These are phyloP conservation scores for Poeciliopsis retropinna DNA, from an alignment of 2,113 vertebrate genomes.

Conservation along the genomic window DNA sequence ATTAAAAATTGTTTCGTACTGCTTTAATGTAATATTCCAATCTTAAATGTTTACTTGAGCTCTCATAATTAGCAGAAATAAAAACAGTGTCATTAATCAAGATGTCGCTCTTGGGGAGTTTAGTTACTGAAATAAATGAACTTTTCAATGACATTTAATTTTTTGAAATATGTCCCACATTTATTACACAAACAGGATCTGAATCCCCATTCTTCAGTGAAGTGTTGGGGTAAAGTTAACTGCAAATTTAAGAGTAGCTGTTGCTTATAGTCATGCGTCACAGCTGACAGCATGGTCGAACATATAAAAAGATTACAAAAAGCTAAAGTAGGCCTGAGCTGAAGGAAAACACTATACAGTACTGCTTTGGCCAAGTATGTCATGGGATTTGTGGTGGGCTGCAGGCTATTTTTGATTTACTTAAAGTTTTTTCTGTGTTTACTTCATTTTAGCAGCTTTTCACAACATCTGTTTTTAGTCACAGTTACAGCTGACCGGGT, in stretches of 20 bases:
- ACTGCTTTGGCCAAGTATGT: conserved; percentile 9
- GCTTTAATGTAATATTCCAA: not conserved
- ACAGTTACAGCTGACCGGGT: conserved; percentile 23
- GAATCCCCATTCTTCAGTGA: no score
- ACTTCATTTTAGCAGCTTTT: conserved; percentile 51
- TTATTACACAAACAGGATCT: not conserved
- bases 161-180: not conserved
- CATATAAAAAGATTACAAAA: conserved; percentile 37
- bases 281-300: conserved; percentile 27
- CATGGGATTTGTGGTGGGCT: conserved; percentile 39
- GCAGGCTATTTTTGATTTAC: conserved; percentile 52
- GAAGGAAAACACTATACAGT: conserved; percentile 30
- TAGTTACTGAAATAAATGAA: not conserved
- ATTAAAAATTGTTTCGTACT: not conserved
- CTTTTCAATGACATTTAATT: not conserved
- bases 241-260: conserved; percentile 2
- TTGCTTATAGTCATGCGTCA: conserved; percentile 8
- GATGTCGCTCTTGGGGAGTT: not conserved
- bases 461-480: conserved; percentile 18
- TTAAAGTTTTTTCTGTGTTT: conserved; percentile 43
- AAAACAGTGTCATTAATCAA: no score
- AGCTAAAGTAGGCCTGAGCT: conserved; percentile 33
- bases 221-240: not conserved
- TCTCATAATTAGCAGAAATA: not conserved
- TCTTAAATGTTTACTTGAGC: not conserved